Percentiles rank a stretch among this genome's conserved stretches.
Evolutionary conservation across 1,140 invertebrate genomes (phyloP).

Genomic region (Caenorhabditis briggsae): DNA sequence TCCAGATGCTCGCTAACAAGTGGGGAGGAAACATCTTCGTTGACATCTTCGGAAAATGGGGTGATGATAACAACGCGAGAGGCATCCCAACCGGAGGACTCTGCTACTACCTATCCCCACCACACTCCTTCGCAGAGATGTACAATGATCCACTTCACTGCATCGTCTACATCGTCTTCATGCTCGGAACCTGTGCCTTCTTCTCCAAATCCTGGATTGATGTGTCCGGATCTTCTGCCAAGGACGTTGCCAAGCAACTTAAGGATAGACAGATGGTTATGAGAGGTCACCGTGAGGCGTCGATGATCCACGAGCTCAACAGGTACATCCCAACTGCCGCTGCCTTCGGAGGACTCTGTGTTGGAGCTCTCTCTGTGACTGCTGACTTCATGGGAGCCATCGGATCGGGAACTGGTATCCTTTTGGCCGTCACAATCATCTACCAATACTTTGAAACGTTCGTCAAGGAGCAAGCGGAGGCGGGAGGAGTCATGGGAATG

Average conservation of each 20-base stretch:
- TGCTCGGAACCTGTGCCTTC: constrained; percentile 99
- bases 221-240: constrained; percentile 98
- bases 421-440: constrained; percentile 98
- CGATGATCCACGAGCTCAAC: constrained; percentile 99
- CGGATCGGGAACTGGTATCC: constrained; percentile 86
- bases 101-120: constrained; percentile 98
- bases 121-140: constrained; percentile 95
- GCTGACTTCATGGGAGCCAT: constrained; percentile 88
- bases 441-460: constrained; percentile 99
- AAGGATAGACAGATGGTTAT: constrained; percentile 99
- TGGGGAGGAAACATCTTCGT: constrained; percentile 97
- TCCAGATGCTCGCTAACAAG: constrained; percentile 93
- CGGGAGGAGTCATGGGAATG: constrained; percentile 92
- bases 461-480: constrained; percentile 99
- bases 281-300: constrained; percentile 97
- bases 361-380: constrained; percentile 95
- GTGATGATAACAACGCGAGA: constrained; percentile 94
- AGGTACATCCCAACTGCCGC: constrained; percentile 89
- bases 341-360: constrained; percentile 95
- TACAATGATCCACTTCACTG: constrained; percentile 96
- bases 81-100: constrained; percentile 83
- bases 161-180: constrained; percentile 96
- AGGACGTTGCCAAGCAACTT: constrained; percentile 99
- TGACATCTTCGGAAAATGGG: constrained; percentile 97
- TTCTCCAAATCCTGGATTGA: constrained; percentile 99